Evolutionary conservation across 2,113 vertebrate genomes (phyloP).

Genomic region (Suncus etruscus): DNA sequence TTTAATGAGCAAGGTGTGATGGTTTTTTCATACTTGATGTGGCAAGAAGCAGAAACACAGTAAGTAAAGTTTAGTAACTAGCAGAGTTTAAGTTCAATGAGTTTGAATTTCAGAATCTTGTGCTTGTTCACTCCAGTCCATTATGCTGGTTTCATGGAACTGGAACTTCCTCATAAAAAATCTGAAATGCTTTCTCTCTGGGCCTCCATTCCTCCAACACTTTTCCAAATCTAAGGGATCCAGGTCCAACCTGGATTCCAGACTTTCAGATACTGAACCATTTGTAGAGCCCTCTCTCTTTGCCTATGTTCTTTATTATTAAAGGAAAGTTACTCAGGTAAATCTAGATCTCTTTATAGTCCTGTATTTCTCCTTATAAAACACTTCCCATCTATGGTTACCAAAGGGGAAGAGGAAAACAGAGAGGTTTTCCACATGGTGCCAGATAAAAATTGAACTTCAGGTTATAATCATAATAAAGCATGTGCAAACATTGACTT

Average conservation of each 20-base stretch:
- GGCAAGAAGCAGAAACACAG: background rate
- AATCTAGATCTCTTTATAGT: background rate
- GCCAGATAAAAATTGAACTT: background rate
- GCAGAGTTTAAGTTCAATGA: background rate
- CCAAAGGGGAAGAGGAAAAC: background rate
- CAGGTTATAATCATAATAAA: background rate
- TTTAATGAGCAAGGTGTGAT: background rate
- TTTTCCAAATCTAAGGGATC: background rate
- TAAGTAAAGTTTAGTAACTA: background rate
- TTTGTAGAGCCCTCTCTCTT: background rate
- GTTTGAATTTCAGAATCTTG: background rate
- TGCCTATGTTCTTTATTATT: background rate
- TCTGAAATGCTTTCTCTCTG: background rate
- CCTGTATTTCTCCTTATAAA: background rate
- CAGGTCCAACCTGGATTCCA: background rate
- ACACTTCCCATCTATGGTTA: background rate
- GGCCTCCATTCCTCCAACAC: background rate
- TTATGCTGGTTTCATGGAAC: fast-evolving
- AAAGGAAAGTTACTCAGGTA: background rate
- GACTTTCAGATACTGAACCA: too few relatives aligned
- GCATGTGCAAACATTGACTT: background rate
- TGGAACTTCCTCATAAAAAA: background rate
- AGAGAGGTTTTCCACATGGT: background rate
- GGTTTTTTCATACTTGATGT: background rate
- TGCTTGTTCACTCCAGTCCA: background rate